A percentile compares a stretch with the other conserved stretches of the same genome.
Evolutionary conservation across 1,140 invertebrate genomes (phyloP).

Genomic region (Drosophila serrata): DNA sequence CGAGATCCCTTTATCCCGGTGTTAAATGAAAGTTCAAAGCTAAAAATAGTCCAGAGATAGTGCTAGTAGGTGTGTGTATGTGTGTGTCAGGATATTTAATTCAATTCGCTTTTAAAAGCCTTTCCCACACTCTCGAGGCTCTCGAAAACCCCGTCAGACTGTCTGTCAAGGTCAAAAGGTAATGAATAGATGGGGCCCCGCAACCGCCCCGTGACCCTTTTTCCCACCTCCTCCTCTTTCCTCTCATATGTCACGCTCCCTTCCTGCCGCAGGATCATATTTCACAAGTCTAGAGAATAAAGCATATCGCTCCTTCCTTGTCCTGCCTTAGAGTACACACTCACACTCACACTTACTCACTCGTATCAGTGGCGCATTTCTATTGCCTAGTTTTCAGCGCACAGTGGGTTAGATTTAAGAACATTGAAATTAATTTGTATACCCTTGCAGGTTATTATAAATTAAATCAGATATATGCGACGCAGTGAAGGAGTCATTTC

Average conservation of each 20-base stretch:
- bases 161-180: constrained; percentile 57
- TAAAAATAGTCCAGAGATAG: constrained; percentile 36
- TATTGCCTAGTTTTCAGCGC: constrained; percentile 43
- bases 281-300: constrained; percentile 50
- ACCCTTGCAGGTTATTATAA: no score
- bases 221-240: no score
- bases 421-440: neutral
- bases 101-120: constrained; percentile 52
- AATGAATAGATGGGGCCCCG: constrained; percentile 34
- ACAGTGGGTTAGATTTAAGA: neutral
- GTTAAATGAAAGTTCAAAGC: constrained; percentile 45
- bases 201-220: neutral
- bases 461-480: no score
- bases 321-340: neutral
- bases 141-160: constrained; percentile 39
- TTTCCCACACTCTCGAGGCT: constrained; percentile 40
- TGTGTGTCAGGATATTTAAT: constrained; percentile 39
- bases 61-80: neutral
- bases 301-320: constrained; percentile 13
- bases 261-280: constrained; percentile 33
- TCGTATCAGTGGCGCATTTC: constrained; percentile 15
- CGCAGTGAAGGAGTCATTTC: no score
- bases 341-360: neutral
- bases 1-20: neutral
- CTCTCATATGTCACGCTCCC: neutral